phyloP scores from a whole-genome alignment of 2,888 invertebrate genomes.

The Ephialtes manifestator region DNA sequence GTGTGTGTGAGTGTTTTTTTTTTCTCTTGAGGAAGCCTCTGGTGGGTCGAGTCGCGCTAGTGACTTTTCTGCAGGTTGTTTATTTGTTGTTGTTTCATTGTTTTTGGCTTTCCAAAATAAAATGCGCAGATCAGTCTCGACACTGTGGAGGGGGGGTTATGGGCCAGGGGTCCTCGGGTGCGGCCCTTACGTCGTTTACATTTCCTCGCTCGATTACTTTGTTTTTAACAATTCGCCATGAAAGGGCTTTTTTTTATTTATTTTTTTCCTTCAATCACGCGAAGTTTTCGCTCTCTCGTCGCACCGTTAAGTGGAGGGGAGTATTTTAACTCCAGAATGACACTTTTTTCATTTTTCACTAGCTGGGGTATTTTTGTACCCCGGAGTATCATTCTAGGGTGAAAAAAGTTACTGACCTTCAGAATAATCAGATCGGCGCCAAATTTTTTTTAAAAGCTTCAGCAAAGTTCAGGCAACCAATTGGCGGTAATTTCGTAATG shows the following conservation, averaged over 20 bases:
- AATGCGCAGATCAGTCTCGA: conserved; percentile 59
- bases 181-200: conserved; percentile 36
- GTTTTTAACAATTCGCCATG: conserved; percentile 12
- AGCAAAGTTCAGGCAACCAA: background rate
- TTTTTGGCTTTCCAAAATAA: conserved; percentile 28
- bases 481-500: background rate
- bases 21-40: conserved; percentile 72
- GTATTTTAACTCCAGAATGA: background rate
- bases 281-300: background rate
- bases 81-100: background rate
- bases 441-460: too few relatives aligned
- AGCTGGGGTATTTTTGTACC: too few relatives aligned
- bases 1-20: conserved; percentile 32
- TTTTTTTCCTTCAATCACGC: background rate
- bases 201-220: conserved; percentile 12
- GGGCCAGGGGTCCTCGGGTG: conserved; percentile 67
- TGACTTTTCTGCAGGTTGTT: conserved; percentile 58
- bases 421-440: too few relatives aligned
- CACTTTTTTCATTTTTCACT: too few relatives aligned
- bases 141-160: conserved; percentile 66
- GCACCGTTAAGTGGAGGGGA: background rate
- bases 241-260: background rate
- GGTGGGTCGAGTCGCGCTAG: conserved; percentile 69
- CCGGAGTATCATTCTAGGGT: too few relatives aligned
- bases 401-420: too few relatives aligned